phyloP scores from a whole-genome alignment of 2,113 vertebrate species.

The Gavialis gangeticus region DNA sequence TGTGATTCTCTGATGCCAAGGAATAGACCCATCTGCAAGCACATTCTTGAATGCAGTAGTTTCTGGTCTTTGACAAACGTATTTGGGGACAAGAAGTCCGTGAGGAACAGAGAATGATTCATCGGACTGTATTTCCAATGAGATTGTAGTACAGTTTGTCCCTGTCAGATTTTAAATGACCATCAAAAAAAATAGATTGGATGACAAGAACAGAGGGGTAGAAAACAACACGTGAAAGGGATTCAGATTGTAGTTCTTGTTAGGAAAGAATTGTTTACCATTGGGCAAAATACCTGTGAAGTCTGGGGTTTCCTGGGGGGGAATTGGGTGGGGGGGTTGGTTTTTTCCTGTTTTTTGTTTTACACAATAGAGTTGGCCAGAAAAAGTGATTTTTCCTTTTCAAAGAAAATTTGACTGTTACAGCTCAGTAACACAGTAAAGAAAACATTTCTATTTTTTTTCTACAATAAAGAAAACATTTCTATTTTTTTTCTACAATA shows the following conservation, averaged over 20 bases:
- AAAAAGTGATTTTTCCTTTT: too few species aligned
- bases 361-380: too few species aligned
- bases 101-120: neutral
- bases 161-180: neutral
- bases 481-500: neutral
- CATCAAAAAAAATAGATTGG: neutral
- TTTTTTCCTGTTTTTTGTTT: too few species aligned
- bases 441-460: neutral
- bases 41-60: fast-evolving
- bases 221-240: neutral
- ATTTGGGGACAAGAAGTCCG: neutral
- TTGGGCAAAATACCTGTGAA: neutral
- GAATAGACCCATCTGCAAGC: fast-evolving
- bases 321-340: neutral
- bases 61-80: fast-evolving
- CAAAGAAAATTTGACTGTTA: too few species aligned
- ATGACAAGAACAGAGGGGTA: neutral
- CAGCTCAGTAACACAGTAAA: too few species aligned
- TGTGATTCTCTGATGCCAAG: neutral
- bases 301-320: neutral
- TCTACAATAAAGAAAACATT: neutral
- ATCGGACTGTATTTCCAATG: neutral
- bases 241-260: neutral
- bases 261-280: neutral
- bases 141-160: neutral